Percentiles rank a stretch among this genome's conserved stretches.
Evolutionary conservation across 2,113 vertebrate species (phyloP).

Genomic region (Addax nasomaculatus): DNA sequence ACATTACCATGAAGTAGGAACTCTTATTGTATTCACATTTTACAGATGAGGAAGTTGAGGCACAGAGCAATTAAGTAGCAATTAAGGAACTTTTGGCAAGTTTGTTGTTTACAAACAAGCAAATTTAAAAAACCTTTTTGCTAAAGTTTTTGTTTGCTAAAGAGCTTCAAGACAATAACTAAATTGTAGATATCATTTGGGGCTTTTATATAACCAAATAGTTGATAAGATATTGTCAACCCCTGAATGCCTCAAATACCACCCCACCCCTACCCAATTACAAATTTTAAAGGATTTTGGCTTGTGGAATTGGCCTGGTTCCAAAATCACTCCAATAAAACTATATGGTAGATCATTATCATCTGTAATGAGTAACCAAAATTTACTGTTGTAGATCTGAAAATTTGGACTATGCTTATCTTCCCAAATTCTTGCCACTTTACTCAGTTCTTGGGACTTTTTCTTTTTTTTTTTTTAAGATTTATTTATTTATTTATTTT

Average conservation of each 20-base stretch:
- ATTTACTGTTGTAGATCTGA: neutral
- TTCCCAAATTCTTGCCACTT: neutral
- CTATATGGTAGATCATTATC: neutral
- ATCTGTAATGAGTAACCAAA: neutral
- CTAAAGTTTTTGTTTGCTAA: neutral
- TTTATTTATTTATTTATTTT: neutral
- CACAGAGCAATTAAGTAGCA: neutral
- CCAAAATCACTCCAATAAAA: neutral
- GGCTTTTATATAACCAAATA: neutral
- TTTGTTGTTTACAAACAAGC: neutral
- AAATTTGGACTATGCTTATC: neutral
- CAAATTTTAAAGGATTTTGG: neutral
- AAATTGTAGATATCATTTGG: neutral
- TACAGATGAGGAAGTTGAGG: neutral
- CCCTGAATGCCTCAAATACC: neutral
- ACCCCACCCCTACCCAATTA: neutral
- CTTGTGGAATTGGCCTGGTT: neutral
- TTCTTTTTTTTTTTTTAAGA: neutral
- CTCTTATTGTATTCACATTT: neutral
- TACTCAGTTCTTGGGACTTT: neutral
- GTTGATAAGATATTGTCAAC: neutral
- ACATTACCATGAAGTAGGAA: neutral
- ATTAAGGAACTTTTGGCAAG: neutral
- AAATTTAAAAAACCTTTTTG: neutral
- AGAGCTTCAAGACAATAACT: neutral